Evolutionary conservation across 2,888 invertebrate genomes (phyloP), one percentile per base, ranked within the genome.

Genomic region (Drosophila subquinaria): DNA sequence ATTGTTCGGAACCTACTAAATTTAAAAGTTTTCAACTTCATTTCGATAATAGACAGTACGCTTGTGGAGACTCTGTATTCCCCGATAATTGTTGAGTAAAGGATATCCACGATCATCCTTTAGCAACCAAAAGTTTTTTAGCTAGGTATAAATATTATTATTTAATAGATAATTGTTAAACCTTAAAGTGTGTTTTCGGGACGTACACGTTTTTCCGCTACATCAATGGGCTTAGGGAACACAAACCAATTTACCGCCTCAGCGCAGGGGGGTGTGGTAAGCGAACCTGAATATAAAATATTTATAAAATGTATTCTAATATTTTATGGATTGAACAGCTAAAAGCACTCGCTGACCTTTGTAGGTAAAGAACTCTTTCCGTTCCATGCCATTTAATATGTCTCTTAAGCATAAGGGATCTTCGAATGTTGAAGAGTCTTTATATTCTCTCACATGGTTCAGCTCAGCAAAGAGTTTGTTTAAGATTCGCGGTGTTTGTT

Each of bases 221-320:
- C 57, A 51, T 82, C 76, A 15, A 90, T 20, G 1, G 86, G 69
- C 0, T 64, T 72, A 1, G 71, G 48, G 13, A 85, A 88, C 9
- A 85, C 78, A 48, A 88, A 80, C 90, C 90, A 84, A 13, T 70
- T 62, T 0, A 74, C 84, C 27, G 27, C 55, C 43, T 84, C 84
- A 3, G 63, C 15, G n/a, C 80, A 88, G 5, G 90, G 88, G 0
- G 90, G 90, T 2, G 82, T 69, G 11, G 90, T 84, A 0, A 84
- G 63, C 0, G 84, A 84, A 1, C 84, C 90, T 83, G 40, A 1
- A 35, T 23, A 30, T 30, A 36, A 6, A 5, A 33, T 20, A 45
- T n/a, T n/a, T n/a, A n/a, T n/a, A n/a, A n/a, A n/a, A n/a, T n/a
- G n/a, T n/a, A n/a, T n/a, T n/a, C n/a, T n/a, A n/a, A n/a, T n/a